Percentiles rank a stretch among this genome's conserved stretches.
Conservation (phyloP, 2,797 vertebrate species). For the Dryobates pubescens region DNA sequence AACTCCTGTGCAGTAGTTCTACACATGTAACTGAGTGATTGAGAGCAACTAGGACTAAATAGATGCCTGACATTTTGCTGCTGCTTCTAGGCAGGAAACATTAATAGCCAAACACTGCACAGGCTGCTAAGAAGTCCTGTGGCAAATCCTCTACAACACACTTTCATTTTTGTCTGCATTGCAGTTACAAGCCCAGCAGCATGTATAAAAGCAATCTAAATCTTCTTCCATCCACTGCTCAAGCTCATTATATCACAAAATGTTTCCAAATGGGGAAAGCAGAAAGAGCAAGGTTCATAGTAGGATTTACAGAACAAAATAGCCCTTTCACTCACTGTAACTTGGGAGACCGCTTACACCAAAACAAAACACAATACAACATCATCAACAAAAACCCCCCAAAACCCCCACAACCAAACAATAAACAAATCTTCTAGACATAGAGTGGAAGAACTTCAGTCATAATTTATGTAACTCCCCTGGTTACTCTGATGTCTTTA, state of each 20-base stretch:
- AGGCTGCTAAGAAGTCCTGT: not conserved
- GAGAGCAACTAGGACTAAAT: not conserved
- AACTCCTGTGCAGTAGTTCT: not conserved
- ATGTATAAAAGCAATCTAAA: not conserved
- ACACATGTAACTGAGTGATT: not conserved
- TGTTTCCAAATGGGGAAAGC: conserved; percentile 7
- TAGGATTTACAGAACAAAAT: conserved; percentile 49
- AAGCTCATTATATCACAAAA: conserved; percentile 55
- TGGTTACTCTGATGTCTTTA: conserved; percentile 44
- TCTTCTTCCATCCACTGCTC: not conserved
- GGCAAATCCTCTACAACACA: not conserved
- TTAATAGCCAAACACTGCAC: not conserved
- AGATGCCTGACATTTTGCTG: not conserved
- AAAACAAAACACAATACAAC: not conserved
- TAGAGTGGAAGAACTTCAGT: conserved; percentile 27
- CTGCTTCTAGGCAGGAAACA: not conserved
- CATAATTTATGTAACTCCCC: conserved; percentile 57
- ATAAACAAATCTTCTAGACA: not conserved
- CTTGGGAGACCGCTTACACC: not conserved
- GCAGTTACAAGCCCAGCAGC: not conserved
- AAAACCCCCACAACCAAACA: not conserved
- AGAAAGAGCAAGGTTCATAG: conserved; percentile 32
- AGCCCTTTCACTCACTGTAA: conserved; percentile 16
- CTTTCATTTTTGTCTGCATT: not conserved
- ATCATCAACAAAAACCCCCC: not conserved